These are phyloP conservation scores for Isichthys henryi DNA, from an alignment of 2,113 vertebrate species.

Conservation along the genomic window DNA sequence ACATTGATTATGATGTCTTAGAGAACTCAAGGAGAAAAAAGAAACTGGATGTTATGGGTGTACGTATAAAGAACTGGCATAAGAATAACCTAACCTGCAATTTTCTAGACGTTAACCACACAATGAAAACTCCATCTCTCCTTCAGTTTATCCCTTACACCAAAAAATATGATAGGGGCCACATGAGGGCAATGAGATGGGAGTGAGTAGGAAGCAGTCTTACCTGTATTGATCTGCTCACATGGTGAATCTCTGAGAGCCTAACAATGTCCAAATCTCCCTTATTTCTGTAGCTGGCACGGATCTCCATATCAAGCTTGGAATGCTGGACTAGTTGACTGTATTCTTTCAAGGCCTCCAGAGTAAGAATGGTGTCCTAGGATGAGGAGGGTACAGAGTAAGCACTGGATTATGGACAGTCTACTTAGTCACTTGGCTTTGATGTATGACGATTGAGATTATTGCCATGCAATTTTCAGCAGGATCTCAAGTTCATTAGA, in stretches of 20 bases:
- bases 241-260: constrained; percentile 58
- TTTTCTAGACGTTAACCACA: neutral
- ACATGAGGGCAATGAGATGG: neutral
- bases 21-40: neutral
- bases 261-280: constrained; percentile 48
- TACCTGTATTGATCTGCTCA: constrained; percentile 64
- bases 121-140: neutral
- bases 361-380: constrained; percentile 76
- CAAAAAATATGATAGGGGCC: neutral
- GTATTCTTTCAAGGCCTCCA: constrained; percentile 78
- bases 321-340: constrained; percentile 50
- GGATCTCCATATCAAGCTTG: constrained; percentile 66
- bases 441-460: neutral
- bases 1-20: neutral
- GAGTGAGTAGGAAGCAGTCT: neutral
- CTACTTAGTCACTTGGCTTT: neutral
- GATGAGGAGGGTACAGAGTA: constrained; percentile 27
- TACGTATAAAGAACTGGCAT: neutral
- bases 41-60: neutral
- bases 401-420: neutral
- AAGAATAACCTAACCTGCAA: neutral
- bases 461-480: neutral
- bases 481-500: neutral
- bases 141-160: neutral
- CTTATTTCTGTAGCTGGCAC: constrained; percentile 56